Evolutionary conservation across 2,113 vertebrate genomes (phyloP).

Genomic region (Chelonoidis abingdonii): DNA sequence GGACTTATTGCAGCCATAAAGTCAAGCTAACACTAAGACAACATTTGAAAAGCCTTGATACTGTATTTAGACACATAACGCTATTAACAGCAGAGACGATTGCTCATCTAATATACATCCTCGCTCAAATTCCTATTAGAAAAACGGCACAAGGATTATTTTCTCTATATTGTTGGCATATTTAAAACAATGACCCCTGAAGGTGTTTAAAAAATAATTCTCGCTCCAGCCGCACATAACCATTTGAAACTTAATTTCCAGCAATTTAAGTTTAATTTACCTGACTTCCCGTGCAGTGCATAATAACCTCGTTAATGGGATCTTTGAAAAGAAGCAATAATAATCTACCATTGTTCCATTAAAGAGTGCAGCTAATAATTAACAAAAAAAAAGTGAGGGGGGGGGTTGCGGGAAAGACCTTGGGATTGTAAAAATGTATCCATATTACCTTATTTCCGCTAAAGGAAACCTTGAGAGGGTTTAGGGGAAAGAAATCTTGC

Average conservation of each 20-base stretch:
- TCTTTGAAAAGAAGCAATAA: conserved; percentile 42
- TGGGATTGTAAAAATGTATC: not conserved
- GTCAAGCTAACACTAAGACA: conserved; percentile 55
- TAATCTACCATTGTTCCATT: conserved; percentile 61
- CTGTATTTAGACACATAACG: conserved; percentile 46
- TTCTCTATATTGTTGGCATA: not conserved
- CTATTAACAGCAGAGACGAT: conserved; percentile 5
- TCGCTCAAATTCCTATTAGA: not conserved
- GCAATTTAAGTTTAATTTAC: conserved; percentile 74
- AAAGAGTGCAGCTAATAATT: conserved; percentile 70
- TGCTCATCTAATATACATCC: not conserved
- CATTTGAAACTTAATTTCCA: conserved; percentile 67
- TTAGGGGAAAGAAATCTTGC: not conserved
- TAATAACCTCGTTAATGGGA: conserved; percentile 73
- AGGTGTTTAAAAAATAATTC: not conserved
- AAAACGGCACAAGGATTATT: not conserved
- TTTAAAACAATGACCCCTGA: conserved; percentile 31
- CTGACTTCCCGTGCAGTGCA: conserved; percentile 63
- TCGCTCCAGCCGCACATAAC: not conserved
- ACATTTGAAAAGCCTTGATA: conserved; percentile 63
- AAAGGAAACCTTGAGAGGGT: not conserved
- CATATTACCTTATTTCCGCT: not conserved
- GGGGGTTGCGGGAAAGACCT: not conserved
- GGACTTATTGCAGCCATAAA: conserved; percentile 77
- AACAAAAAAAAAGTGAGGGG: conserved; percentile 6